These are phyloP conservation scores for Macrosiphum euphorbiae DNA, from an alignment of 2,888 invertebrate genomes.

Conservation along the genomic window DNA sequence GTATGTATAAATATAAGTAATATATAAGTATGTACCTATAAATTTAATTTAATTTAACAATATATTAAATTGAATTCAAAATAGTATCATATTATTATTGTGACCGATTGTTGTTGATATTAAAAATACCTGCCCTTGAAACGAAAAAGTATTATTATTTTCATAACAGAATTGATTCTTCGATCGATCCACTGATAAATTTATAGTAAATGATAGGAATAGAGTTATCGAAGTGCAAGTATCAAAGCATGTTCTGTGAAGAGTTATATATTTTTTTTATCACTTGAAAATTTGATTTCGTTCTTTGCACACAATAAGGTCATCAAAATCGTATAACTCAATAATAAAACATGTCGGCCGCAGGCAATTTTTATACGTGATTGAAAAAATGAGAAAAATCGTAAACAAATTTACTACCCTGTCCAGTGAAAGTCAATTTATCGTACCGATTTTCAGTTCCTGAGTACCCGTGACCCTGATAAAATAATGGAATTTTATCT, in stretches of 20 bases:
- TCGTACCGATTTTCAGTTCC: neutral
- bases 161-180: neutral
- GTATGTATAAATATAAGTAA: no score
- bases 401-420: conserved; percentile 39
- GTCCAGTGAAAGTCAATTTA: conserved; percentile 36
- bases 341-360: conserved; percentile 11
- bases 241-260: neutral
- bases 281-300: conserved; percentile 28
- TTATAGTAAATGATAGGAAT: neutral
- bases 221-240: neutral
- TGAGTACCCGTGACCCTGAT: neutral
- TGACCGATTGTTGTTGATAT: neutral
- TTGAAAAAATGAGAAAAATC: conserved; percentile 34
- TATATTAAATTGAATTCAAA: neutral
- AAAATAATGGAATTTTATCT: conserved; percentile 11
- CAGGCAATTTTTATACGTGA: conserved; percentile 30
- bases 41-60: neutral
- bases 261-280: conserved; percentile 3
- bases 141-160: neutral
- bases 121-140: neutral
- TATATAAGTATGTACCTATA: neutral
- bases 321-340: conserved; percentile 28
- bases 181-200: neutral
- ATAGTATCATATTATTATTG: neutral
- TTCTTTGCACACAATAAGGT: conserved; percentile 21